Evolutionary conservation across 2,888 invertebrate species (phyloP), one percentile per base, ranked within the genome.

Genomic region (Parnassius mnemosyne): DNA sequence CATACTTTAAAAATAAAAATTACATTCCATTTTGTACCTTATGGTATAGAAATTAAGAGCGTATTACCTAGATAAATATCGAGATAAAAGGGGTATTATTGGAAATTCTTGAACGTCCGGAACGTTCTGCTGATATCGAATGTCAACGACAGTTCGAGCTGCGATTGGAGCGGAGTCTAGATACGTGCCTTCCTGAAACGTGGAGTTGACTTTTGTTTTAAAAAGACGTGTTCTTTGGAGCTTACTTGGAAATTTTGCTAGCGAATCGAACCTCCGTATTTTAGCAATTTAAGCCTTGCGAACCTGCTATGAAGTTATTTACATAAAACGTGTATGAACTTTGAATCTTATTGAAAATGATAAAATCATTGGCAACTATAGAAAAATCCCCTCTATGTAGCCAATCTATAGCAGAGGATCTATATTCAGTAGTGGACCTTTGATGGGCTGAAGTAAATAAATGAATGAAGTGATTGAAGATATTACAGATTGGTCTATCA

Each of bases 61-160:
- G 53, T 60, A 56, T 64, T 58, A 59, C 54, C 47, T 62, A 55
- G 58, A 60, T 57, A 65, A 52, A 62, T 57, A 56, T 66, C 54
- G 65, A 70, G 71, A 20, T 55, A 64, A 61, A 61, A 68, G 52
- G 67, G 73, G 81, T 83, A 83, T 85, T 89, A 90, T 89, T 89
- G 87, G 86, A 89, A 89, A 90, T 90, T 88, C 87, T 84, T 82
- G 80, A 83, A 83, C 84, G 85, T 86, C 78, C 72, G 73, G 71
- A 84, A 79, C 80, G 81, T 79, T 80, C 75, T 73, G 75, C 71
- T 81, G 85, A 83, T 84, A 84, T 85, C 79, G 81, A 81, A 84
- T 80, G 81, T 78, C 80, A 78, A 75, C 78, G 82, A 81, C 84
- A 84, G 85, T 83, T 78, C 71, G 68, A 72, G 77, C 83, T 78